Evolutionary conservation across 2,797 vertebrate genomes (phyloP).

Genomic region (Geotrypetes seraphini): DNA sequence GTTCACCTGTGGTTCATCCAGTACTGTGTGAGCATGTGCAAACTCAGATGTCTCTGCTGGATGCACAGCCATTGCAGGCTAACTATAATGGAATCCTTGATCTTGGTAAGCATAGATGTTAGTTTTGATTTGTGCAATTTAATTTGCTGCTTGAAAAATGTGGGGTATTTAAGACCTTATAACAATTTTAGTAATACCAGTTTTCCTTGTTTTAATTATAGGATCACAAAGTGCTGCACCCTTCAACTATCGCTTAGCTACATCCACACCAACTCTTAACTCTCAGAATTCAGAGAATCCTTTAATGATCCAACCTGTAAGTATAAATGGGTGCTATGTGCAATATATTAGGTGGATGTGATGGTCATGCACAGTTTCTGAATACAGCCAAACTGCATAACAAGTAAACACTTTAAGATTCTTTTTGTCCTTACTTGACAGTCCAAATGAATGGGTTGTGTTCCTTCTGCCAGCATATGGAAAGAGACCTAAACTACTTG

Average conservation of each 20-base stretch:
- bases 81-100: constrained; percentile 8
- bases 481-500: no score
- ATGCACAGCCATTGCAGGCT: constrained; percentile 19
- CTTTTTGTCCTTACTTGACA: no score
- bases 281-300: constrained; percentile 40
- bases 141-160: neutral
- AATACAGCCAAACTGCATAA: no score
- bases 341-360: no score
- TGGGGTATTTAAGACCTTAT: constrained; percentile 5
- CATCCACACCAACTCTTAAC: constrained; percentile 42
- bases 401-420: no score
- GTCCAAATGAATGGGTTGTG: no score
- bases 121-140: neutral
- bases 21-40: constrained; percentile 47
- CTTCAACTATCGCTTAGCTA: constrained; percentile 39
- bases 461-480: no score
- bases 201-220: constrained; percentile 19
- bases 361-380: no score
- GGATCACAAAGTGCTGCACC: constrained; percentile 31
- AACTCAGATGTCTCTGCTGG: constrained; percentile 48
- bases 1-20: constrained; percentile 33
- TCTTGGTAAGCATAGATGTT: constrained; percentile 33
- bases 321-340: constrained; percentile 35
- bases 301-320: constrained; percentile 37
- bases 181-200: neutral